Evolutionary conservation across 2,888 invertebrate genomes (phyloP).

Genomic region (Polyommatus iphigenia): DNA sequence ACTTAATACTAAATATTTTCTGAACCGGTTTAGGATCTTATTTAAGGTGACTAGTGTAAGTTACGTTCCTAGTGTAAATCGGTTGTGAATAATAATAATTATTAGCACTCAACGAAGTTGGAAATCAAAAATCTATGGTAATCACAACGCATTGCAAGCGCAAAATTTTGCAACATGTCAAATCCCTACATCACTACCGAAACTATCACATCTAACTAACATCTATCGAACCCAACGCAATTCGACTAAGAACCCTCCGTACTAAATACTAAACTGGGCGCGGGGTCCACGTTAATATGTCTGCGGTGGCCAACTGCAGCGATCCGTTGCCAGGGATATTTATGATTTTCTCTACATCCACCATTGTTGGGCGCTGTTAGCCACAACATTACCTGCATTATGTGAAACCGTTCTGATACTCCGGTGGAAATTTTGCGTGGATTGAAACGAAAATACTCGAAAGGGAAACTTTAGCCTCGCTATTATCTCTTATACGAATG

Average conservation of each 20-base stretch:
- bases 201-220: too few relatives aligned
- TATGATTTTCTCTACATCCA: slow-evolving; percentile 30
- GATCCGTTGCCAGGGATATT: slow-evolving; percentile 25
- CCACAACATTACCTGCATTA: slow-evolving; percentile 15
- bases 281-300: background rate
- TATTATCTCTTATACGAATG: background rate
- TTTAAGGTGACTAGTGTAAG: too few relatives aligned
- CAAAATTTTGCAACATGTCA: too few relatives aligned
- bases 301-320: slow-evolving; percentile 18
- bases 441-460: slow-evolving; percentile 15
- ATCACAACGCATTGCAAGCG: too few relatives aligned
- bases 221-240: too few relatives aligned
- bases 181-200: too few relatives aligned
- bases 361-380: slow-evolving; percentile 17
- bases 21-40: too few relatives aligned
- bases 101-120: too few relatives aligned
- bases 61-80: too few relatives aligned
- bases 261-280: background rate
- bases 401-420: slow-evolving; percentile 15
- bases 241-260: background rate
- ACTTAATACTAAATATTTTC: too few relatives aligned
- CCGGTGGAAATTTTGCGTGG: background rate
- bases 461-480: background rate
- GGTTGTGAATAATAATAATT: too few relatives aligned
- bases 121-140: too few relatives aligned